Evolutionary conservation across 2,888 invertebrate genomes (phyloP).

Genomic region (Aproaerema taeniolella): DNA sequence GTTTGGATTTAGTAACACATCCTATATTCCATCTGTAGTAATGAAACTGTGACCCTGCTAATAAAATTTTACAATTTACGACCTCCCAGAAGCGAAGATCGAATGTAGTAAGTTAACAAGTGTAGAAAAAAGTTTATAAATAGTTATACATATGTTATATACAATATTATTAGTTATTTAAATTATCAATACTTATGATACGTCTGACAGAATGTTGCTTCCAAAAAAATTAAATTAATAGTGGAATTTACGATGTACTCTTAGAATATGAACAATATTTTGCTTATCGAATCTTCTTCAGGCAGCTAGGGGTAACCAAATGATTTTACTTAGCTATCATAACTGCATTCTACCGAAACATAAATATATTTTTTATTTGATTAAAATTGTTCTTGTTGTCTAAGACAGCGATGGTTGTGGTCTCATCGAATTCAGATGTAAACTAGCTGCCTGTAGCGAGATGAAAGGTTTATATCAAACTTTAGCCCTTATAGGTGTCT

Average conservation of each 20-base stretch:
- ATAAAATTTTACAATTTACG: no score
- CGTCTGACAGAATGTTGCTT: slow-evolving; percentile 66
- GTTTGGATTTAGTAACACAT: not conserved
- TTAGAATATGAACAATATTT: slow-evolving; percentile 35
- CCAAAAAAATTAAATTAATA: slow-evolving; percentile 58
- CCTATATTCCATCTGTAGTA: no score
- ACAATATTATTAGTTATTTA: slow-evolving; percentile 61
- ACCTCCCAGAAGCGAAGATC: no score
- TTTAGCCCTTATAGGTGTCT: slow-evolving; percentile 23
- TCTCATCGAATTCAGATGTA: slow-evolving; percentile 34
- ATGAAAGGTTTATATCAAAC: slow-evolving; percentile 22
- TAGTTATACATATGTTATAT: slow-evolving; percentile 72
- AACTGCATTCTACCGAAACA: no score
- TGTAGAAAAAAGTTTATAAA: slow-evolving; percentile 45
- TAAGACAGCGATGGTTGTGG: slow-evolving; percentile 35
- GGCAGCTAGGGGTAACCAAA: no score
- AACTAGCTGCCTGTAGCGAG: slow-evolving; percentile 35
- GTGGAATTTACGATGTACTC: slow-evolving; percentile 41
- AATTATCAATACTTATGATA: slow-evolving; percentile 64
- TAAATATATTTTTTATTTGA: no score
- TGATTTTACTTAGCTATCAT: no score
- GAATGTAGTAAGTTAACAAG: slow-evolving; percentile 69
- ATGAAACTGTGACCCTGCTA: no score
- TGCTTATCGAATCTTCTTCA: slow-evolving; percentile 33
- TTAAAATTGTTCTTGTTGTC: not conserved